phyloP scores from a whole-genome alignment of 2,888 invertebrate species.

The Eristalinus sepulchralis region DNA sequence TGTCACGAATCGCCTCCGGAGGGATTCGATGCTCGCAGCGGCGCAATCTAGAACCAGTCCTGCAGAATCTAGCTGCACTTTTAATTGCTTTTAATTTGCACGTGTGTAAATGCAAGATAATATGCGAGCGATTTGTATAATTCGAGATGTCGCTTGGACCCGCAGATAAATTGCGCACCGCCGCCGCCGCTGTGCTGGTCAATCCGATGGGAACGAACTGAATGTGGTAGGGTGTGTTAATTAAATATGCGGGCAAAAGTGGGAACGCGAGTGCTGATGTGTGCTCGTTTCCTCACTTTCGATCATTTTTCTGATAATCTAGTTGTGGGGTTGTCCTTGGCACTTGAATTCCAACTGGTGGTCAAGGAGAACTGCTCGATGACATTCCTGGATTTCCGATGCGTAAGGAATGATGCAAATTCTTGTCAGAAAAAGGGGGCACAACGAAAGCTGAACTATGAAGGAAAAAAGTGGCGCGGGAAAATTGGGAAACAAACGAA shows the following conservation, averaged over 20 bases:
- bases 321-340: too few species aligned
- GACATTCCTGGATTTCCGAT: too few species aligned
- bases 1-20: conserved; percentile 63
- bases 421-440: too few species aligned
- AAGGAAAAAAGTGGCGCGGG: too few species aligned
- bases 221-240: too few species aligned
- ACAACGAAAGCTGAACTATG: too few species aligned
- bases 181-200: not conserved
- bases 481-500: too few species aligned
- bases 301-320: not conserved
- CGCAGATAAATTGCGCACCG: conserved; percentile 54
- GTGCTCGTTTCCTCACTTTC: not conserved
- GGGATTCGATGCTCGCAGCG: conserved; percentile 40
- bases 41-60: conserved; percentile 46
- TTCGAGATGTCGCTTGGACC: conserved; percentile 47
- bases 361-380: too few species aligned
- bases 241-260: too few species aligned
- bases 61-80: conserved; percentile 16
- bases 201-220: too few species aligned
- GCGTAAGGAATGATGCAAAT: too few species aligned
- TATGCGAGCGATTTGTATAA: conserved; percentile 16
- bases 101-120: conserved; percentile 18
- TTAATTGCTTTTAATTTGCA: conserved; percentile 51
- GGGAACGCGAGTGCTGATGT: not conserved
- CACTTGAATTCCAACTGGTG: too few species aligned